These are phyloP conservation scores for Macropodus opercularis DNA, from an alignment of 2,797 vertebrate genomes.

Conservation along the genomic window DNA sequence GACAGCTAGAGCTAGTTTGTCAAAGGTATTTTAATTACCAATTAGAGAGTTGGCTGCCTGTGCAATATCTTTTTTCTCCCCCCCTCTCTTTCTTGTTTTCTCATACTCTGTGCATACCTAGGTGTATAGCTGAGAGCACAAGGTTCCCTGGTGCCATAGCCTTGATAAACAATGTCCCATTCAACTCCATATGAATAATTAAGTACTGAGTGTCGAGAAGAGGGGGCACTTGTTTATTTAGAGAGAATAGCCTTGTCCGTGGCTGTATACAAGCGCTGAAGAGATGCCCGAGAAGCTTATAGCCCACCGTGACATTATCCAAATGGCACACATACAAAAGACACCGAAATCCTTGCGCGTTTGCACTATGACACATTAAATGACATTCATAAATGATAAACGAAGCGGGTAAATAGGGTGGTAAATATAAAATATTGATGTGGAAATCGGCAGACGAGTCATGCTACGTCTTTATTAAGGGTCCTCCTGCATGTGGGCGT, in stretches of 20 bases:
- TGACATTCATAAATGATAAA: slow-evolving; percentile 74
- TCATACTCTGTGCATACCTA: slow-evolving; percentile 22
- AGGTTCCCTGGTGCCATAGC: slow-evolving; percentile 52
- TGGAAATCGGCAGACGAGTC: slow-evolving; percentile 44
- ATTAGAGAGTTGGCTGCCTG: slow-evolving; percentile 73
- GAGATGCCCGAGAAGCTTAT: slow-evolving; percentile 63
- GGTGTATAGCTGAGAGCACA: slow-evolving; percentile 50
- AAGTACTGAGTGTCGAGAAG: slow-evolving; percentile 59
- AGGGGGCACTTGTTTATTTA: slow-evolving; percentile 71
- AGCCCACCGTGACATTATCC: slow-evolving; percentile 74
- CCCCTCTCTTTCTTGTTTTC: slow-evolving; percentile 18
- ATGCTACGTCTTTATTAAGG: slow-evolving; percentile 54
- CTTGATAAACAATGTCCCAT: slow-evolving; percentile 79
- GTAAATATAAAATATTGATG: slow-evolving; percentile 80
- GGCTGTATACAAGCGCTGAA: slow-evolving; percentile 41
- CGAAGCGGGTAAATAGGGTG: slow-evolving; percentile 71
- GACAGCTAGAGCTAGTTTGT: slow-evolving; percentile 70
- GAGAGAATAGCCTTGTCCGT: slow-evolving; percentile 58
- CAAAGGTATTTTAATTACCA: slow-evolving; percentile 78
- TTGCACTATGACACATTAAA: slow-evolving; percentile 46
- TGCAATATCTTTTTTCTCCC: slow-evolving; percentile 2
- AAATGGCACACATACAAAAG: slow-evolving; percentile 76
- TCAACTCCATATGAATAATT: slow-evolving; percentile 78
- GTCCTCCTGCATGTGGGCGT: slow-evolving; percentile 8
- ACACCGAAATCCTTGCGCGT: slow-evolving; percentile 36